A percentile compares a stretch with the other conserved stretches of the same genome.
Conservation (phyloP, 2,797 vertebrate species). For the Myotis planiceps region DNA sequence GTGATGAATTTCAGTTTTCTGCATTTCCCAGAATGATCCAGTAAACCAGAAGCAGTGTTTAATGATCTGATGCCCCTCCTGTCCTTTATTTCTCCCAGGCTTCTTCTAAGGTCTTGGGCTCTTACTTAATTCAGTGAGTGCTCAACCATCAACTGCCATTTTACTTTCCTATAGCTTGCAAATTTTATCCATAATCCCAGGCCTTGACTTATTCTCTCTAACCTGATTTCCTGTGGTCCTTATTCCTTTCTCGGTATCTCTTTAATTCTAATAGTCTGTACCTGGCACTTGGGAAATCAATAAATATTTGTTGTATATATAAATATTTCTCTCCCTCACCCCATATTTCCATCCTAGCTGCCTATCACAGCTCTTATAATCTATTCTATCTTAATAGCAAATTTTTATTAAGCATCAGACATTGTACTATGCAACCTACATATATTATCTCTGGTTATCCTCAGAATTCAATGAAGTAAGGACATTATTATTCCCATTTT, state of each 20-base stretch:
- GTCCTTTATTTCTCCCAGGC: background rate
- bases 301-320: background rate
- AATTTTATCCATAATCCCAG: background rate
- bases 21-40: background rate
- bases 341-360: background rate
- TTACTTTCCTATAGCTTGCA: constrained; percentile 18
- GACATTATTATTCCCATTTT: background rate
- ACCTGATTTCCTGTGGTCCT: background rate
- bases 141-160: background rate
- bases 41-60: background rate
- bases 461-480: background rate
- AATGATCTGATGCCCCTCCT: background rate
- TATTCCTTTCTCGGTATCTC: background rate
- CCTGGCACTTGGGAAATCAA: background rate
- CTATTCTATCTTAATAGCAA: background rate
- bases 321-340: background rate
- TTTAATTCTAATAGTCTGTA: background rate
- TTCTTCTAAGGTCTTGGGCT: background rate
- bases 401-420: background rate
- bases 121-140: background rate
- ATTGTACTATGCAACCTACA: background rate
- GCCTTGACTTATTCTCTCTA: background rate
- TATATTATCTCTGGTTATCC: background rate
- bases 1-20: background rate
- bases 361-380: background rate